Conservation (phyloP, 2,888 invertebrate genomes). For the Ophion slaviceki region DNA sequence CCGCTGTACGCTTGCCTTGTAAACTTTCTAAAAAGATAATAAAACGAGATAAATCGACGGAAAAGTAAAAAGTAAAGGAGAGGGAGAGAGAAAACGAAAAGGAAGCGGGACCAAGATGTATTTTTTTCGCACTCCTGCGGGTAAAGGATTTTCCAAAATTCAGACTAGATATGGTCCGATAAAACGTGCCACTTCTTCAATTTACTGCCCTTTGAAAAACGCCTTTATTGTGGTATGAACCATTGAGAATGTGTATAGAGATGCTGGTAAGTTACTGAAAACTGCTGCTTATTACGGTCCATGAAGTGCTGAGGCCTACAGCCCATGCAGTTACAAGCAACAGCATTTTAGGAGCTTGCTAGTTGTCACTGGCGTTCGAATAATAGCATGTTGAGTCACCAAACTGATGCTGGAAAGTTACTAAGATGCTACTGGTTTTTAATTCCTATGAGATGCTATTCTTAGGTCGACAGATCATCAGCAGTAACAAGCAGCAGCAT, state of each 20-base stretch:
- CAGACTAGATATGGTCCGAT: background rate
- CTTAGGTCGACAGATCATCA: no score
- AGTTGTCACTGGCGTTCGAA: no score
- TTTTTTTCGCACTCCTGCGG: background rate
- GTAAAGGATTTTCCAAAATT: background rate
- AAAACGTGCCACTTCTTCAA: background rate
- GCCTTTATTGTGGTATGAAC: background rate
- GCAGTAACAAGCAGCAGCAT: no score
- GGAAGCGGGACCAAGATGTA: background rate
- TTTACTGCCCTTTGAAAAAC: background rate
- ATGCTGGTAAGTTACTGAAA: no score
- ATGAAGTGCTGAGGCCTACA: no score
- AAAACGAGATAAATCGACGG: slow-evolving; percentile 56
- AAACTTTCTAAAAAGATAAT: slow-evolving; percentile 73
- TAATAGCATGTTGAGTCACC: no score
- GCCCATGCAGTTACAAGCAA: no score
- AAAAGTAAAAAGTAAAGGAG: background rate
- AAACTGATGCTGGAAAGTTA: no score
- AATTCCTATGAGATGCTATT: no score
- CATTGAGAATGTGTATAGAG: background rate
- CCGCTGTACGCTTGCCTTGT: slow-evolving; percentile 66
- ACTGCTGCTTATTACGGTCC: no score
- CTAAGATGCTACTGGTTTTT: no score
- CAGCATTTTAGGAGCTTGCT: no score
- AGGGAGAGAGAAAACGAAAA: background rate